phyloP scores from a whole-genome alignment of 2,888 invertebrate genomes.

The Gastracanthus pulcherrimus region DNA sequence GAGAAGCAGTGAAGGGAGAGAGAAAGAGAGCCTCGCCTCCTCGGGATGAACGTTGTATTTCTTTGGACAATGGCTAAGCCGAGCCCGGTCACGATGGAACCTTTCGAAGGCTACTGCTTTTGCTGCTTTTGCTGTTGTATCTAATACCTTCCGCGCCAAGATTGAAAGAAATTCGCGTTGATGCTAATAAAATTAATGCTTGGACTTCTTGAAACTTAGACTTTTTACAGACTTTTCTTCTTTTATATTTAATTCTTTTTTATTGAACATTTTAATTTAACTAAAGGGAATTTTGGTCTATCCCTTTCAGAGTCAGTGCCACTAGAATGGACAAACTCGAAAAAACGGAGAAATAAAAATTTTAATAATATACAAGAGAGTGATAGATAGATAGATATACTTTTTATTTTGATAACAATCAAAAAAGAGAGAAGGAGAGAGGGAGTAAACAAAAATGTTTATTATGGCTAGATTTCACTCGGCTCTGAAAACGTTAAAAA shows the following conservation, averaged over 20 bases:
- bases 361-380: too few species aligned
- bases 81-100: not conserved
- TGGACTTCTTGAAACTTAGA: too few species aligned
- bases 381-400: too few species aligned
- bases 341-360: too few species aligned
- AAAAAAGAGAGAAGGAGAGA: too few species aligned
- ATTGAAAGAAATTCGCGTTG: conserved; percentile 34
- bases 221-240: too few species aligned
- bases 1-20: conserved; percentile 52
- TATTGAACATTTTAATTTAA: not conserved
- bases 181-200: conserved; percentile 39
- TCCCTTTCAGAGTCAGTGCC: not conserved
- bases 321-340: too few species aligned
- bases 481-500: too few species aligned
- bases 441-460: too few species aligned
- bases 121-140: conserved; percentile 29
- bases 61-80: conserved; percentile 70
- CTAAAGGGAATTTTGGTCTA: not conserved
- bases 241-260: too few species aligned
- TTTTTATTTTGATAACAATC: too few species aligned
- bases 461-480: too few species aligned
- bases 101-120: conserved; percentile 1
- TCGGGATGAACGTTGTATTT: conserved; percentile 44
- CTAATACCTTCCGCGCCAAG: conserved; percentile 17
- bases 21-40: not conserved